Base-by-base conservation (phyloP, 2,888 invertebrate species). In the Drosophila rellima region DNA sequence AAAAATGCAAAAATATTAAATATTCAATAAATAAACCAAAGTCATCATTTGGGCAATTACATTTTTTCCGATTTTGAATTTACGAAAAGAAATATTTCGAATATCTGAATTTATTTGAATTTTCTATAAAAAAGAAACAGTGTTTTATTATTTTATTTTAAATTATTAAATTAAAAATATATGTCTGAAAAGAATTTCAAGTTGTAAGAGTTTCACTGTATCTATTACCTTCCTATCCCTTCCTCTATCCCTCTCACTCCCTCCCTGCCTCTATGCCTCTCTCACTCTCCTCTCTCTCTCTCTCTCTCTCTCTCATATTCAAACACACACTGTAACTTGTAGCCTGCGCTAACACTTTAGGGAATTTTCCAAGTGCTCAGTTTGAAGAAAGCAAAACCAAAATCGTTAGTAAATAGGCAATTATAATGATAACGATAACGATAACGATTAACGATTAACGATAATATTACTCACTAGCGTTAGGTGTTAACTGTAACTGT, bases 281-380 rank as follows among this genome's bases (percentile, higher is more conserved):
- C 51, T 18, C 40, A 39, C 26, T 10, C 31, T 18, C 42, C 35
- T 31, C n/a, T 33, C 15, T 7, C n/a, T 13, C 23, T 48, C 15
- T 39, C 0, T 18, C 37, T 37, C 1, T 37, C 15, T 8, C 3
- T 11, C 11, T 18, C 18, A 11, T 11, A 11, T 2, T 1, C 17
- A 37, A 35, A 44, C 59, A 44, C 42, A 31, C 40, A 44, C 52
- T 15, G 45, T 18, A 17, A 29, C 31, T 52, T 66, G 55, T 64
- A 69, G 74, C 73, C 67, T 69, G 47, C 71, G 64, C 45, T 23
- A 78, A 78, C 74, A 78, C 75, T 63, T 89, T 83, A 80, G 85
- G 87, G 80, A 82, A 82, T 80, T 88, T 85, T 83, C 79, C 75
- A 84, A 74, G 79, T 77, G 81, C 74, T 75, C 81, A 75, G 77